A percentile compares a stretch with the other conserved stretches of the same genome.
Conservation (phyloP, 2,113 vertebrate species). For the Elephas maximus region DNA sequence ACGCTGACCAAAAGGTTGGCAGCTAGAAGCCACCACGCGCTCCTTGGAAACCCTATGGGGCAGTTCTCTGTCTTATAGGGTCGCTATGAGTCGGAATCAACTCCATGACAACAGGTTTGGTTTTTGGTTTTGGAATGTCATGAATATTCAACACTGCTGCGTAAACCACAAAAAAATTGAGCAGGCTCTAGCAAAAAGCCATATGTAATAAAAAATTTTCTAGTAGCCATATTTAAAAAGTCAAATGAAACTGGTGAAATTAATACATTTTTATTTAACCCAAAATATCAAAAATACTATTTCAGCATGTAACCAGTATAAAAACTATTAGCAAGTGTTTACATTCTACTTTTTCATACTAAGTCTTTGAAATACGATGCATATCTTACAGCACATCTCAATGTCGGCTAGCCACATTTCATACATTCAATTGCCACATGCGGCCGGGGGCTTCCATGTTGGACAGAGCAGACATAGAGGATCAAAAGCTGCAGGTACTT, state of each 20-base stretch:
- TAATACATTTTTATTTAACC: not conserved
- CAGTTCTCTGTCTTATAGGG: too few relatives aligned
- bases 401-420: not conserved
- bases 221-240: not conserved
- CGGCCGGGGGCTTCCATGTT: rapidly evolving
- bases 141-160: not conserved
- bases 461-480: not conserved
- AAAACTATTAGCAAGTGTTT: not conserved
- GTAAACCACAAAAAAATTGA: not conserved
- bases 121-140: not conserved
- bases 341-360: not conserved
- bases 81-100: too few relatives aligned
- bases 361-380: not conserved
- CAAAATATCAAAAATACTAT: constrained; percentile 22
- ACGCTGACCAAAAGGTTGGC: too few relatives aligned
- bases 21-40: too few relatives aligned
- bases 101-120: too few relatives aligned
- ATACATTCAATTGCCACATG: too few relatives aligned
- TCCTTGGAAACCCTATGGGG: too few relatives aligned
- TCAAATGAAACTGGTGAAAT: not conserved
- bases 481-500: not conserved
- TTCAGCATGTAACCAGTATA: not conserved
- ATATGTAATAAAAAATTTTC: not conserved
- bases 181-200: not conserved
- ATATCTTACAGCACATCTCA: not conserved